phyloP scores from a whole-genome alignment of 1,140 invertebrate species.

The Tetramorium alpestre region DNA sequence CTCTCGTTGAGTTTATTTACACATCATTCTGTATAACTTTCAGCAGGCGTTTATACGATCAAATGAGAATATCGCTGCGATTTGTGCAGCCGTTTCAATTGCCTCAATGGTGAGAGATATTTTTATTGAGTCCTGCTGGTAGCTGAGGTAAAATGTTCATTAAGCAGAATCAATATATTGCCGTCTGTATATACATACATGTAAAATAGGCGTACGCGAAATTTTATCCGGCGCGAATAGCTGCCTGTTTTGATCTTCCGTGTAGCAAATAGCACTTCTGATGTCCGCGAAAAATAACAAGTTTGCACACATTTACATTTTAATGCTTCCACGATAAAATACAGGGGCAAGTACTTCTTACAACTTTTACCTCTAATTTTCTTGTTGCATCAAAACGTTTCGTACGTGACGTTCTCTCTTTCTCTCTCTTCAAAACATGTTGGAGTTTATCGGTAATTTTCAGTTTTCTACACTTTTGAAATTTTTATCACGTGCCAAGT shows the following conservation, averaged over 20 bases:
- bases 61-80: conserved; percentile 48
- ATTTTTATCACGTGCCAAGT: conserved; percentile 36
- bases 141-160: conserved; percentile 51
- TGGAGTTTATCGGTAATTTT: conserved; percentile 18
- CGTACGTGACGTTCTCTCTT: neutral
- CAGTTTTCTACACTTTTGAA: conserved; percentile 1
- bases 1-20: conserved; percentile 47
- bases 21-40: conserved; percentile 53
- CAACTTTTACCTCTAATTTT: conserved; percentile 12
- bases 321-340: conserved; percentile 8
- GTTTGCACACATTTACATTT: neutral
- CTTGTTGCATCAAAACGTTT: neutral
- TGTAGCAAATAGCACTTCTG: neutral
- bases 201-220: conserved; percentile 22
- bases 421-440: neutral
- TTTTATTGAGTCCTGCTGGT: conserved; percentile 29
- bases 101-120: conserved; percentile 37
- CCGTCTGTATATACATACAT: conserved; percentile 13
- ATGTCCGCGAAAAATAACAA: neutral
- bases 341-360: conserved; percentile 13
- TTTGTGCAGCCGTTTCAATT: conserved; percentile 36
- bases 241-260: neutral
- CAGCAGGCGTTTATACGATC: conserved; percentile 31
- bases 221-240: conserved; percentile 41
- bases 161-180: conserved; percentile 58